These are phyloP conservation scores for Mycalesis mineus DNA, from an alignment of 2,888 invertebrate species.

Conservation along the genomic window DNA sequence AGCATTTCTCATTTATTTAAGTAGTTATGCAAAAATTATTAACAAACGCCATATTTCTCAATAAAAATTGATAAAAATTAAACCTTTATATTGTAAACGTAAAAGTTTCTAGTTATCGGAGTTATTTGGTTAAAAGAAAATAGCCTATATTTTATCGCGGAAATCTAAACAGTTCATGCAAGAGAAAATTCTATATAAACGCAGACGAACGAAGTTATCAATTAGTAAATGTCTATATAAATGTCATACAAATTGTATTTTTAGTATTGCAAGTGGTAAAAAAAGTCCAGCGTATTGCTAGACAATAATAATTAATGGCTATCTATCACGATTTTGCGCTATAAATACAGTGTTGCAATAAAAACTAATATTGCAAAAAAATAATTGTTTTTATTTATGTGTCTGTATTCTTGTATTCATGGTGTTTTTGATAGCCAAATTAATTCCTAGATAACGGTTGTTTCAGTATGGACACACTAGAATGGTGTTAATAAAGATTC, in stretches of 20 bases:
- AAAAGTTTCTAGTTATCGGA: too few relatives aligned
- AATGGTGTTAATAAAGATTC: slow-evolving; percentile 22
- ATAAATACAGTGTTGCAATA: slow-evolving; percentile 8
- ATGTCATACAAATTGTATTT: background rate
- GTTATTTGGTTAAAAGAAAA: too few relatives aligned
- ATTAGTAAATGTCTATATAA: too few relatives aligned
- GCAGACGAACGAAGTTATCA: too few relatives aligned
- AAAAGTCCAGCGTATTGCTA: background rate
- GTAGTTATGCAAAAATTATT: too few relatives aligned
- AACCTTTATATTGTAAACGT: too few relatives aligned
- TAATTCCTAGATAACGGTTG: slow-evolving; percentile 6
- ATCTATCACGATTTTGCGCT: slow-evolving; percentile 4
- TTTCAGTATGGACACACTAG: background rate
- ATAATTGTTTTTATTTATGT: slow-evolving; percentile 14
- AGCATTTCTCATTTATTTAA: too few relatives aligned
- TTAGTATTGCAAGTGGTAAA: background rate
- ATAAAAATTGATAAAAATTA: too few relatives aligned
- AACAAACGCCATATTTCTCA: too few relatives aligned
- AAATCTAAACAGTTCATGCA: too few relatives aligned
- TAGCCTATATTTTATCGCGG: too few relatives aligned
- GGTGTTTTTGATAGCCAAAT: slow-evolving; percentile 1
- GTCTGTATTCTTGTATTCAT: background rate
- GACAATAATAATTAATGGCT: background rate
- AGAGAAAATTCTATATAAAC: too few relatives aligned
- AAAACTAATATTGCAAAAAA: slow-evolving; percentile 14